Evolutionary conservation across 2,888 invertebrate species (phyloP), one percentile per base, ranked within the genome.

Genomic region (Zaprionus lineosus): DNA sequence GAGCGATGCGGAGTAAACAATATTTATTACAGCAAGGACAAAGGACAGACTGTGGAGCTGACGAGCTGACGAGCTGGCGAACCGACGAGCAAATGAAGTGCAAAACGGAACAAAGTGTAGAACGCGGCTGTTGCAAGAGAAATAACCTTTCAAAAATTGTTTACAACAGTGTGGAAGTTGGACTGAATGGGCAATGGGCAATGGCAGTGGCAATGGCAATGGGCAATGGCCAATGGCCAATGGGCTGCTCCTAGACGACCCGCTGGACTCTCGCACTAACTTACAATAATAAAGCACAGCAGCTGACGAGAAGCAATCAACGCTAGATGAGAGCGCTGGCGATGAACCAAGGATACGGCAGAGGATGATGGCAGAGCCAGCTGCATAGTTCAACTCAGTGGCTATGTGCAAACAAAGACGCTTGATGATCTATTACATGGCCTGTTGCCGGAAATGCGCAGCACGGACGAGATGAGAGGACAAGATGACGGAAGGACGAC

Each of bases 141-240:
- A 78, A 69, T 84, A 82, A 74, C 72, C 78, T 74, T 74, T 79
- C 75, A 84, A 82, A 84, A 79, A 82, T 72, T 67, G 83, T 73
- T 78, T 84, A 67, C 78, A 60, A 39, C 64, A 74, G 52, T n/a
- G n/a, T 33, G 48, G 19, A 28, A 43, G 57, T 33, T 8, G 48
- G 18, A 11, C 21, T 15, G n/a, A n/a, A n/a, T n/a, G n/a, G n/a
- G n/a, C n/a, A n/a, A n/a, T n/a, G n/a, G n/a, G n/a, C n/a, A n/a
- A n/a, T n/a, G n/a, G n/a, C n/a, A n/a, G n/a, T n/a, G n/a, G n/a
- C n/a, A n/a, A n/a, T n/a, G n/a, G n/a, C n/a, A n/a, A n/a, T n/a
- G n/a, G n/a, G n/a, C n/a, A n/a, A n/a, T n/a, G n/a, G n/a, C n/a
- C n/a, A n/a, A n/a, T 44, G 3, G 44, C 2, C 11, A n/a, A n/a